Evolutionary conservation across 2,113 vertebrate genomes (phyloP).

Genomic region (Nerophis lumbriciformis): DNA sequence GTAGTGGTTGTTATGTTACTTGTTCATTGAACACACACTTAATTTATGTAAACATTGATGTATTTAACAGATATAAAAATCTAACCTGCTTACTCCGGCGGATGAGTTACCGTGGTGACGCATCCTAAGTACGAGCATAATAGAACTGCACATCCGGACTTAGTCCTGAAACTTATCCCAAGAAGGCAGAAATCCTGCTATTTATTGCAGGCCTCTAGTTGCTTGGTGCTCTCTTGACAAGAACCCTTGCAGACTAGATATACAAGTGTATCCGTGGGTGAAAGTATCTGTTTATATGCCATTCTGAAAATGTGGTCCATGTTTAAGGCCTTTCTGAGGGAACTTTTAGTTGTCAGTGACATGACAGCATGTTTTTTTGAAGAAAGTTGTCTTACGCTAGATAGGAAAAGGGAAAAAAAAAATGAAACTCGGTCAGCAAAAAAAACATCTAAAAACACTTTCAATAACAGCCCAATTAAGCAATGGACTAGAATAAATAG

Average conservation of each 20-base stretch:
- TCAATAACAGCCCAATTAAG: conserved; percentile 3
- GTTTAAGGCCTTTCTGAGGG: conserved; percentile 38
- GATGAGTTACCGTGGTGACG: too few relatives aligned
- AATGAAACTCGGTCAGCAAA: conserved; percentile 1
- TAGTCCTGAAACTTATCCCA: too few relatives aligned
- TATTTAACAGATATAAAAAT: too few relatives aligned
- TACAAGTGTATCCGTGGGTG: conserved; percentile 16
- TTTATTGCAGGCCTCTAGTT: too few relatives aligned
- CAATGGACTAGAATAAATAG: conserved; percentile 2
- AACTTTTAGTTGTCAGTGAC: conserved; percentile 47
- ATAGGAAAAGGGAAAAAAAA: neutral
- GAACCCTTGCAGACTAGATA: conserved; percentile 38
- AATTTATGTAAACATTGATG: too few relatives aligned
- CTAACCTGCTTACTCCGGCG: too few relatives aligned
- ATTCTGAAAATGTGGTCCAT: conserved; percentile 35
- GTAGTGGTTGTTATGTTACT: too few relatives aligned
- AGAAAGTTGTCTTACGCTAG: conserved; percentile 16
- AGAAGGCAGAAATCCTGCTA: too few relatives aligned
- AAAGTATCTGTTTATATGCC: conserved; percentile 44
- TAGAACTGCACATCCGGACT: too few relatives aligned
- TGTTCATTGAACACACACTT: too few relatives aligned
- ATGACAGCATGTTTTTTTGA: conserved; percentile 17
- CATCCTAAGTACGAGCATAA: too few relatives aligned
- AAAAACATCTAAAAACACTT: conserved; percentile 10
- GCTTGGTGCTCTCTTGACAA: conserved; percentile 23